Percentiles rank a stretch among this genome's conserved stretches.
Evolutionary conservation across 2,797 vertebrate genomes (phyloP).

Genomic region (Clamator glandarius): DNA sequence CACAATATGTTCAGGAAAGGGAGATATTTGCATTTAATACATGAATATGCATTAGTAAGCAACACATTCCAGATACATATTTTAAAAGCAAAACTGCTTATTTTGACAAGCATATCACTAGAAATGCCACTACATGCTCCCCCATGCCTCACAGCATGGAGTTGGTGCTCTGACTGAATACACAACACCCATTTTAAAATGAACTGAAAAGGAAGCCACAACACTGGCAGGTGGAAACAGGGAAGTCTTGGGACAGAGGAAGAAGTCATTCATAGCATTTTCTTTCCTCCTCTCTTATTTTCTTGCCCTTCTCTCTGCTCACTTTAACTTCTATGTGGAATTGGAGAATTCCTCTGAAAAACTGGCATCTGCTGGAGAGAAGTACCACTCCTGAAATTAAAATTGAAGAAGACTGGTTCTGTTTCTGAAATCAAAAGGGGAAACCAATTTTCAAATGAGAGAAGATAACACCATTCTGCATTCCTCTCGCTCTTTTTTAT

Average conservation of each 20-base stretch:
- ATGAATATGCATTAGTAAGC: constrained; percentile 43
- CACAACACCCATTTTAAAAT: neutral
- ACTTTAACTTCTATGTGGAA: neutral
- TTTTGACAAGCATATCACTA: constrained; percentile 16
- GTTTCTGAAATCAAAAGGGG: neutral
- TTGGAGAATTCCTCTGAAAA: neutral
- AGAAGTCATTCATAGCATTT: neutral
- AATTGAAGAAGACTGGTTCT: neutral
- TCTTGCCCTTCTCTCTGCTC: neutral
- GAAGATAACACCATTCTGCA: neutral
- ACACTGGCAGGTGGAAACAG: neutral
- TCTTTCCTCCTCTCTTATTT: neutral
- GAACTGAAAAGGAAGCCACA: neutral
- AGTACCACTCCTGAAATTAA: neutral
- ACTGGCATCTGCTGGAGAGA: neutral
- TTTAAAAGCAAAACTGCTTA: constrained; percentile 26
- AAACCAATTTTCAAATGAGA: neutral
- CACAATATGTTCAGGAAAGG: constrained; percentile 7
- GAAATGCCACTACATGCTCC: neutral
- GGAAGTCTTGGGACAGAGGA: neutral
- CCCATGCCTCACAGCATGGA: neutral
- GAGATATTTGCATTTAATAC: constrained; percentile 32
- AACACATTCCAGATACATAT: constrained; percentile 36
- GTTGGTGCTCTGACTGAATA: neutral
- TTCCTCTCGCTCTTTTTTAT: neutral